phyloP scores from a whole-genome alignment of 2,797 vertebrate species.

The Lateolabrax maculatus region DNA sequence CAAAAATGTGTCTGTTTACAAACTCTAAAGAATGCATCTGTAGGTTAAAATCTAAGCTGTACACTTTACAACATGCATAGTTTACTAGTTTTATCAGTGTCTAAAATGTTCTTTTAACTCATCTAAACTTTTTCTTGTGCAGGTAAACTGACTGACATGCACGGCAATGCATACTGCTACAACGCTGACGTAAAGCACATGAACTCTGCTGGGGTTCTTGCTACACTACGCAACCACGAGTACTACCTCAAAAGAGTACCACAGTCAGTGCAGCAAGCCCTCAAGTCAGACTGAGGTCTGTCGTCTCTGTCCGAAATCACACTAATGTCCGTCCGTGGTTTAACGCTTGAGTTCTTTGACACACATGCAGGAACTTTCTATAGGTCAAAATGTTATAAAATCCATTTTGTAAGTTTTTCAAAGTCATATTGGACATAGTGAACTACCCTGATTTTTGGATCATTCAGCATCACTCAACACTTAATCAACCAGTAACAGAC shows the following conservation, averaged over 20 bases:
- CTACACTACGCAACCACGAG: conserved; percentile 91
- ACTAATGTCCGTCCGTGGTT: not conserved
- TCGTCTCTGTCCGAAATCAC: not conserved
- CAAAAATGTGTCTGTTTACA: not conserved
- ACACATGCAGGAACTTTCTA: not conserved
- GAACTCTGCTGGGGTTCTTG: conserved; percentile 96
- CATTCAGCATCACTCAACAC: not conserved
- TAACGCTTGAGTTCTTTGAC: not conserved
- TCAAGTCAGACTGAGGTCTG: conserved; percentile 73
- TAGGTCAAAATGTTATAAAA: not conserved
- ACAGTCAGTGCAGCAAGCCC: conserved; percentile 88
- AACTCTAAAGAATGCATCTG: not conserved
- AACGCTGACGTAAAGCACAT: conserved; percentile 94
- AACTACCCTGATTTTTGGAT: not conserved
- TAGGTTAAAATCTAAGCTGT: not conserved
- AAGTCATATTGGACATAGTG: not conserved
- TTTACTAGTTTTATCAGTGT: not conserved
- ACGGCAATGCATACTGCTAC: conserved; percentile 91
- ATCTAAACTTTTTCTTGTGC: conserved; percentile 33
- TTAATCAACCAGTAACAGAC: not conserved
- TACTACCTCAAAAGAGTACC: conserved; percentile 93
- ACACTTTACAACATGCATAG: not conserved
- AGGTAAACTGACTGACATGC: conserved; percentile 96
- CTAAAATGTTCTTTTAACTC: not conserved
- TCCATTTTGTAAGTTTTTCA: not conserved